Evolutionary conservation across 1,140 invertebrate genomes (phyloP), one percentile per base, ranked within the genome.

Genomic region (Zaprionus gabonicus): DNA sequence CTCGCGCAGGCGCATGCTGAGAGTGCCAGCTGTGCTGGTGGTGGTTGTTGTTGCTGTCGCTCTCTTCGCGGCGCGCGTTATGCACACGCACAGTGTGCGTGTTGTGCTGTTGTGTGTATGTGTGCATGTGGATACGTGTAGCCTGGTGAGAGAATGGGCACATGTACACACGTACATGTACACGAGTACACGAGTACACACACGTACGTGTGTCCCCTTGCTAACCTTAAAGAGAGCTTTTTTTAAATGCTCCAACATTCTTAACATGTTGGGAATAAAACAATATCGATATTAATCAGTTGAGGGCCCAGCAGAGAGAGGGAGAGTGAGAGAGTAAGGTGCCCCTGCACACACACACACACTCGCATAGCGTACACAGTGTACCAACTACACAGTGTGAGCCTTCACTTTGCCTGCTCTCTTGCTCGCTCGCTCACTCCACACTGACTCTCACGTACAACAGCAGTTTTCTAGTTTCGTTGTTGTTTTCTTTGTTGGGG

Each of bases 21-120:
- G 31, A 36, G 56, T 27, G 13, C 10, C 34, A 71, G 44, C 28
- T 59, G 55, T 53, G 58, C 1, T 65, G 62, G 31, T 55, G 34
- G 62, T 72, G 63, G 63, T 65, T 25, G 60, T 71, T 34, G 44
- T 57, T 64, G 59, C 38, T 63, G 58, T 38, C 46, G 63, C 71
- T 72, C 86, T 90, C 79, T 90, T 65, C 55, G 71, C 62, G 78
- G 60, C 76, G 70, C 76, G 80, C 82, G 55, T 82, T 88, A 90
- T 90, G 86, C 85, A 90, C 86, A 90, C 85, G 85, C 79, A 90
- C 86, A 85, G 63, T 76, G 41, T 85, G 27, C 27, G 67, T 87
- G 76, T 82, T 82, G 82, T 60, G 60, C 7, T 34, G 31, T 3
- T 34, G 3, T 77, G 53, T 53, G 49, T 84, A 27, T 51, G 72